These are phyloP conservation scores for Pseudochirops cupreus DNA, from an alignment of 2,797 vertebrate species.

Conservation along the genomic window DNA sequence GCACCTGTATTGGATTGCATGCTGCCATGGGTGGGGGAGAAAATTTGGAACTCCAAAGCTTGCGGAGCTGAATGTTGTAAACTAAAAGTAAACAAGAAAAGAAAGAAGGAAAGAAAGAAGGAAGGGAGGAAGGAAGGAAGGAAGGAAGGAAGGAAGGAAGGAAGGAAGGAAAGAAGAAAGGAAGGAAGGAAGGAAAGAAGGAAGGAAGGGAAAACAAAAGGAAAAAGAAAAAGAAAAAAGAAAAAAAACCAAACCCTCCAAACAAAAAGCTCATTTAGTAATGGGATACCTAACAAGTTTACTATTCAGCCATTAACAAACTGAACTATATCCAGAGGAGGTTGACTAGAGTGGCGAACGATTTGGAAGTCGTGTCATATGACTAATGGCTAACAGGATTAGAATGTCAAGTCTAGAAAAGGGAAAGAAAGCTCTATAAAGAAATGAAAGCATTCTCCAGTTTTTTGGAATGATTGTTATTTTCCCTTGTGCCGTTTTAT, in stretches of 20 bases:
- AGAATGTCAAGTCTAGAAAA: background rate
- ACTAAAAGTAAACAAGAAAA: too few relatives aligned
- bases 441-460: background rate
- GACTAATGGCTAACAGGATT: background rate
- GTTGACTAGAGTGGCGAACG: background rate
- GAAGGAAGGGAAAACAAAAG: too few relatives aligned
- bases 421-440: background rate
- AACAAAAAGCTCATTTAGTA: background rate
- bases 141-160: too few relatives aligned
- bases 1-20: too few relatives aligned
- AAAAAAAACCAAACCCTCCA: background rate
- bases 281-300: background rate
- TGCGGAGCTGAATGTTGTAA: too few relatives aligned
- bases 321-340: background rate
- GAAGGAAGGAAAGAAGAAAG: too few relatives aligned
- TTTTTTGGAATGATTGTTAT: background rate
- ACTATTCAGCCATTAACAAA: background rate
- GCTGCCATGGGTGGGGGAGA: too few relatives aligned
- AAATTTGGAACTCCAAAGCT: too few relatives aligned
- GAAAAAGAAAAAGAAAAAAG: too few relatives aligned
- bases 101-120: too few relatives aligned
- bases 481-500: background rate
- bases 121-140: too few relatives aligned
- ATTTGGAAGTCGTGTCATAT: background rate
- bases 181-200: too few relatives aligned